phyloP scores from a whole-genome alignment of 2,888 invertebrate genomes.

The Lottia gigantea region DNA sequence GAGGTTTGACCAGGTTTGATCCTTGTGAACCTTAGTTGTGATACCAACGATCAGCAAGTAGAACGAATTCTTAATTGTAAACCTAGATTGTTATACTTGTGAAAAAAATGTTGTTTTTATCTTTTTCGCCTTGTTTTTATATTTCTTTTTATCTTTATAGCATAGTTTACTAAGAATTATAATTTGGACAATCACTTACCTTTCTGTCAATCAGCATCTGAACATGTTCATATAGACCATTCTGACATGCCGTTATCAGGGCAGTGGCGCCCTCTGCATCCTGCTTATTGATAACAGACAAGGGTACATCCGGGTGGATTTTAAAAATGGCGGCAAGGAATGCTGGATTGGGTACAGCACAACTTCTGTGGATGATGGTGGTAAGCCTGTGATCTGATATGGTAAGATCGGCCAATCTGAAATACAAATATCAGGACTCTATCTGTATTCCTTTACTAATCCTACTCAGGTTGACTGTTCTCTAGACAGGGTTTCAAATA shows the following conservation, averaged over 20 bases:
- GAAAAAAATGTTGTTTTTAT: too few relatives aligned
- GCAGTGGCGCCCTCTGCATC: conserved; percentile 54
- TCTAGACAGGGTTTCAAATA: too few relatives aligned
- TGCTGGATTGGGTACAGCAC: conserved; percentile 44
- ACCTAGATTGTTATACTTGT: too few relatives aligned
- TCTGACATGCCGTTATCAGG: conserved; percentile 60
- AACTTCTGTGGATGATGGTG: conserved; percentile 53
- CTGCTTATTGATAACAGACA: conserved; percentile 36
- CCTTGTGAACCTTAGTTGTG: too few relatives aligned
- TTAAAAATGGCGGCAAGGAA: conserved; percentile 46
- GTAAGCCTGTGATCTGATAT: conserved; percentile 49
- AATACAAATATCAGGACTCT: conserved; percentile 20
- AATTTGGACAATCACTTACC: conserved; percentile 30
- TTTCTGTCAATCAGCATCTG: conserved; percentile 51
- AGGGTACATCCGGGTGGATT: conserved; percentile 30
- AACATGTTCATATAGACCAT: conserved; percentile 52
- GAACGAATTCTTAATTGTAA: too few relatives aligned
- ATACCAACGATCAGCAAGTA: too few relatives aligned
- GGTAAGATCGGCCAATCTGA: conserved; percentile 49
- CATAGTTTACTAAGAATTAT: too few relatives aligned
- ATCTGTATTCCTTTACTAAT: neutral
- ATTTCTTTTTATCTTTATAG: too few relatives aligned
- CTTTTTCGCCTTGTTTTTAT: too few relatives aligned
- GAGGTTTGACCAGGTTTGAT: too few relatives aligned
- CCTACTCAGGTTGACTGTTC: too few relatives aligned